Evolutionary conservation across 2,113 vertebrate species (phyloP), one percentile per base, ranked within the genome.

Genomic region (Crotalus horridus): DNA sequence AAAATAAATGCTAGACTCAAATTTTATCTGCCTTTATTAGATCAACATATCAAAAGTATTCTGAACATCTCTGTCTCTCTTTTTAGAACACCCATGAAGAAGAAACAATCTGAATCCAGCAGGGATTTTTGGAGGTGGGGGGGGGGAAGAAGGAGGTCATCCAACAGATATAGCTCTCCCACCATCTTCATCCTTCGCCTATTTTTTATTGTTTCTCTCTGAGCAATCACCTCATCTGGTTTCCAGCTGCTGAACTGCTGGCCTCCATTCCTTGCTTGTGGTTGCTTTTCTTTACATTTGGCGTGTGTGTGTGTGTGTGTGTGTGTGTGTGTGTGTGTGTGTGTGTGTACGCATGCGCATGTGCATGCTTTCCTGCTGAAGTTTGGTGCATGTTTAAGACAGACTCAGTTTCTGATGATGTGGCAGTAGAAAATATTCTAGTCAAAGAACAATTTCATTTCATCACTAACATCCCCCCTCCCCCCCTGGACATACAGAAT

Each of bases 341-440:
- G 2, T 6, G 24, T 17, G 33, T 1, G 0, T 2, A n/a, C 29
- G 64, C 64, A 69, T 69, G 64, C 64, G 64, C 64, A n/a, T 69
- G 5, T 33, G 29, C n/a, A 33, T 33, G 64, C 46, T n/a, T 69
- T 69, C 51, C 59, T 53, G 59, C 86, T 74, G 87, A 92, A 89
- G 87, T 92, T 88, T 92, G 33, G 88, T 92, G 91, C 87, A 92
- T 88, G 33, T 88, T 81, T 74, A 87, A 43, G 91, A 29, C 17
- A 53, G 91, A 61, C 87, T 89, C 1, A 24, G 87, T 81, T 81
- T 61, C 91, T 92, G 91, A 87, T 92, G 91, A 92, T 92, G 91
- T 92, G 91, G 91, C 91, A 92, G 87, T 74, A 59, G 24, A 33
- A 92, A 87, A 92, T 89, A 92, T 89, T 92, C 51, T 46, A 46